Evolutionary conservation across 23 tunicate species (phyloP), one percentile per base, ranked within the genome.

Genomic region (Corella eumyota): DNA sequence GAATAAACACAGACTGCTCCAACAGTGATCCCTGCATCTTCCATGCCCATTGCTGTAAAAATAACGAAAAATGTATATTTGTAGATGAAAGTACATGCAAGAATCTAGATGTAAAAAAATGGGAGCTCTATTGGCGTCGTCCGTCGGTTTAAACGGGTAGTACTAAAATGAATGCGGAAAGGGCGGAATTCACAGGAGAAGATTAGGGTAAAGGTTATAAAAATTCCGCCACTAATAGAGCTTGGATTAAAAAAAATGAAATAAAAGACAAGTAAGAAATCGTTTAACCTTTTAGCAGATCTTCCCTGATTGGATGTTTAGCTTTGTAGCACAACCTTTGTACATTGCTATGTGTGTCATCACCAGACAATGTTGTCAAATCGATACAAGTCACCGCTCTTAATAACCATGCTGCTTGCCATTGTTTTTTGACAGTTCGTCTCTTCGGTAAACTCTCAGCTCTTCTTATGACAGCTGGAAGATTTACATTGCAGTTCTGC

Each of bases 1-100:
- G 98, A 85, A 56, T 92, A 92, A 25, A 92, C 98, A 60, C 98
- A 92, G n/a, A 92, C 85, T 4, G 98, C 98, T 19, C 98, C 98
- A 5, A 83, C 92, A 45, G 66, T 71, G 21, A 92, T 83, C 6
- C 63, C 76, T 31, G 54, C 68, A 69, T 75, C 66, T 32, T 61
- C 60, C 81, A 83, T 71, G 2, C 93, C 93, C 61, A 83, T 58
- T 26, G 77, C 88, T 81, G 67, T 9, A 29, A 58, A 57, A 30
- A 26, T 34, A 64, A 45, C 31, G 2, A 67, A 53, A 24, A 2
- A 33, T 33, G 3, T n/a, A n/a, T n/a, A n/a, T n/a, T n/a, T n/a
- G n/a, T n/a, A n/a, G n/a, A n/a, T 52, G 6, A 9, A 9, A 9
- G 21, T 9, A 52, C 58, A 52, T 26, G 23, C 6, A 52, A 52